Evolutionary conservation across 2,113 vertebrate species (phyloP).

Genomic region (human): DNA sequence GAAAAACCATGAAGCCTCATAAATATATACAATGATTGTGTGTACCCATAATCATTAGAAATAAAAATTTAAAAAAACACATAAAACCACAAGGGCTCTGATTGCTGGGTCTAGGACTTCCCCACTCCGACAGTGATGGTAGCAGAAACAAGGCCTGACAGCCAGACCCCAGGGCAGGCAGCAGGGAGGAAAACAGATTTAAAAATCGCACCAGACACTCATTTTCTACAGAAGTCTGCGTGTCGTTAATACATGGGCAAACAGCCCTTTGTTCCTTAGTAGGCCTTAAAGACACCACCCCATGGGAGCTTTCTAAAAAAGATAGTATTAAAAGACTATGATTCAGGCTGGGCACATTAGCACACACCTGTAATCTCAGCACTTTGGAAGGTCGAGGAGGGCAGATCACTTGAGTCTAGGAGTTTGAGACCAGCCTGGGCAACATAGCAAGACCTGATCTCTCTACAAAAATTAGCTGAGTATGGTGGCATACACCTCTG

Average conservation of each 20-base stretch:
- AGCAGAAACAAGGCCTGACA: rapidly evolving
- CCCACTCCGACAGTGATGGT: neutral
- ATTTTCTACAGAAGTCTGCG: rapidly evolving
- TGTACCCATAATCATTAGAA: too few species aligned
- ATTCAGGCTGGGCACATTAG: neutral
- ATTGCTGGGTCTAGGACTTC: rapidly evolving
- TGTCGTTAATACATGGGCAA: rapidly evolving
- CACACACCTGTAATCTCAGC: too few species aligned
- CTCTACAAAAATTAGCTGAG: too few species aligned
- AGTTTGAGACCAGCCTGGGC: too few species aligned
- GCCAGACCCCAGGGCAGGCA: rapidly evolving
- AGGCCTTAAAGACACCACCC: too few species aligned
- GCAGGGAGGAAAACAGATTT: rapidly evolving
- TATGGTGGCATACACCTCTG: too few species aligned
- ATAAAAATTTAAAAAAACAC: neutral
- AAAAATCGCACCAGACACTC: rapidly evolving
- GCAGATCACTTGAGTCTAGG: too few species aligned
- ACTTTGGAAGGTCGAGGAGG: too few species aligned
- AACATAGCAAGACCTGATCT: too few species aligned
- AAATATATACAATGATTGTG: too few species aligned
- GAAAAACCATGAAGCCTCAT: neutral
- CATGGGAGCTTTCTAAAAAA: rapidly evolving
- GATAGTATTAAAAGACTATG: neutral
- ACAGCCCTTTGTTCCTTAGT: rapidly evolving
- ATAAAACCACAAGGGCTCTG: neutral